Evolutionary conservation across 2,113 vertebrate genomes (phyloP).

Genomic region (Rattus norvegicus): GRCr8 NC_086027.1:40496001-40496500

Average conservation of each 20-base stretch:
- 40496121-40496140: background rate
- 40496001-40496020: background rate
- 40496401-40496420: background rate
- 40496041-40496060: background rate
- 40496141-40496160: no score
- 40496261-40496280: background rate
- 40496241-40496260: background rate
- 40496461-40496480: background rate
- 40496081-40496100: background rate
- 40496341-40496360: background rate
- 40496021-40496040: background rate
- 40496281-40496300: background rate
- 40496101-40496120: background rate
- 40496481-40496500: background rate
- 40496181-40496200: background rate
- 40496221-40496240: background rate
- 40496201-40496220: background rate
- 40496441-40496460: background rate
- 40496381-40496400: background rate
- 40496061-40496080: conserved; percentile 22
- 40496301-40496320: background rate
- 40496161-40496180: background rate
- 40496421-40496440: background rate
- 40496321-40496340: background rate
- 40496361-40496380: background rate